phyloP scores from a whole-genome alignment of 2,797 vertebrate genomes.

The Pseudochirops cupreus region DNA sequence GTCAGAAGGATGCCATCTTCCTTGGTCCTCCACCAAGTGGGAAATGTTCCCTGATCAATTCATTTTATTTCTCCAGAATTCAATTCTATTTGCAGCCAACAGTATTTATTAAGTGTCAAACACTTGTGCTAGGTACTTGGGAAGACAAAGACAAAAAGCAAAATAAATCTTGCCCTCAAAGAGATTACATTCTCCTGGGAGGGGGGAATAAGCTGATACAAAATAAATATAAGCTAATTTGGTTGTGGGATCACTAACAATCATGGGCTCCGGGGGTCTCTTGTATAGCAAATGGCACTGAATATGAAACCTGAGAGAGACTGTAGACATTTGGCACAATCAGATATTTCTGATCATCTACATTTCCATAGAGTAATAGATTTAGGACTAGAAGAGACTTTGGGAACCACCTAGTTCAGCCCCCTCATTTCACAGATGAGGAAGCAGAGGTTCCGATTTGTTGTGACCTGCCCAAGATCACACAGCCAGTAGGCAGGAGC shows the following conservation, averaged over 20 bases:
- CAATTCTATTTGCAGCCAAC: not conserved
- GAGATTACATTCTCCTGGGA: not conserved
- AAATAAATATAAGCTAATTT: not conserved
- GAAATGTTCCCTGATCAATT: not conserved
- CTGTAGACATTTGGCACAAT: not conserved
- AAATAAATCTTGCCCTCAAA: not conserved
- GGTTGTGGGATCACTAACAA: not conserved
- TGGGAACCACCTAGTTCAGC: not conserved
- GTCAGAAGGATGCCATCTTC: not conserved
- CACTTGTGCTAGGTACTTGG: not conserved
- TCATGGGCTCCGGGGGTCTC: not conserved
- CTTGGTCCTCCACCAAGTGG: conserved; percentile 8
- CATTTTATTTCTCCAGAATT: not conserved
- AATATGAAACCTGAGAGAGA: not conserved
- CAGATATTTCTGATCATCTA: not conserved
- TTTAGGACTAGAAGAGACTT: not conserved
- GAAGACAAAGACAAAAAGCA: not conserved
- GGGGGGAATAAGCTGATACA: not conserved
- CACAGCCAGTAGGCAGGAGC: not conserved
- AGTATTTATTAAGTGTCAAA: not conserved
- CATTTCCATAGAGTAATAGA: not conserved
- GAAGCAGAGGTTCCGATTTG: not conserved
- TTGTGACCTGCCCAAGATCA: not conserved
- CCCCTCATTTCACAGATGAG: not conserved
- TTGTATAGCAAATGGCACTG: not conserved